Evolutionary conservation across 2,797 vertebrate species (phyloP).

Genomic region (Bryconaethiops microstoma): DNA sequence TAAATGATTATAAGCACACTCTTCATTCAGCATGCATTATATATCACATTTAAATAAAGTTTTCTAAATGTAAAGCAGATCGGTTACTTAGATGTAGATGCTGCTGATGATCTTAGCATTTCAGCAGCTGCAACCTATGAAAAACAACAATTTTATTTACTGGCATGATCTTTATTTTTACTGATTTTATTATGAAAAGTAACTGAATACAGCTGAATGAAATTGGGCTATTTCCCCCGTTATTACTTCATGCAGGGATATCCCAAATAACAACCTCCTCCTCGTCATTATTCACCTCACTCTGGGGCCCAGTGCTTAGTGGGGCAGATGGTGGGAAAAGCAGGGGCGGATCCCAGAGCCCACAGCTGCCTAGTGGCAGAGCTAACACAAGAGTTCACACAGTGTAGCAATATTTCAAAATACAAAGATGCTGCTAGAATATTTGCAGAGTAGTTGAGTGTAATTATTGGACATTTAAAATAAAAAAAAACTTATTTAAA

Average conservation of each 20-base stretch:
- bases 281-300: conserved; percentile 56
- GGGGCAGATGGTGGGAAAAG: conserved; percentile 74
- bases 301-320: conserved; percentile 21
- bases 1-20: conserved; percentile 44
- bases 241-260: conserved; percentile 50
- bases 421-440: neutral
- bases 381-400: neutral
- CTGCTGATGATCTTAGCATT: neutral
- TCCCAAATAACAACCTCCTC: conserved; percentile 57
- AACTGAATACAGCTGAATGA: neutral
- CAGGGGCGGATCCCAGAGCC: conserved; percentile 69
- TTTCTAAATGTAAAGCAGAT: neutral
- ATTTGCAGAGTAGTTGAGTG: neutral
- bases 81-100: neutral
- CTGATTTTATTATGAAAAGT: neutral
- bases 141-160: neutral
- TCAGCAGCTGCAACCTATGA: neutral
- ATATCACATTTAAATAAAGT: neutral
- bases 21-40: neutral
- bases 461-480: neutral
- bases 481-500: neutral
- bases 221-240: neutral
- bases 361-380: conserved; percentile 56
- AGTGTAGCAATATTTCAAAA: neutral
- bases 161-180: neutral